Conservation (phyloP, 23 tunicate genomes). For the Ciona savignyi region DNA sequence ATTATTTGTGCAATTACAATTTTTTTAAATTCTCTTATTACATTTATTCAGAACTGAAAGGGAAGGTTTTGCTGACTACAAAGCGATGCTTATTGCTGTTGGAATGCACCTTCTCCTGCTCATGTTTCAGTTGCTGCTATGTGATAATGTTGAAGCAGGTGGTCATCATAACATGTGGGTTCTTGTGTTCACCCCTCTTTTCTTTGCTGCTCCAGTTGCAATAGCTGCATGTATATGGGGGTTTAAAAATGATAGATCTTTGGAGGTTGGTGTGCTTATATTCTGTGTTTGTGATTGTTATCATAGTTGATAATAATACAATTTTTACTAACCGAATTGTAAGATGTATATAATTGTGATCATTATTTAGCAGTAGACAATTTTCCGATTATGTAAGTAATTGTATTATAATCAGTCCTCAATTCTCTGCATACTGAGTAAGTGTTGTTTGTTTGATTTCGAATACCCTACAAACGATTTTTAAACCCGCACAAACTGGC, state of each 20-base stretch:
- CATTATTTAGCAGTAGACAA: no score
- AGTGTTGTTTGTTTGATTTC: no score
- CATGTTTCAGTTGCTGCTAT: constrained; percentile 75
- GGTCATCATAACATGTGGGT: constrained; percentile 52
- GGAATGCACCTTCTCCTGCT: constrained; percentile 77
- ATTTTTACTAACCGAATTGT: no score
- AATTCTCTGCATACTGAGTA: no score
- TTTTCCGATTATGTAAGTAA: no score
- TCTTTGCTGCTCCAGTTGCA: constrained; percentile 76
- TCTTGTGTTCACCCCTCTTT: constrained; percentile 74
- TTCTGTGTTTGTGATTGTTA: no score
- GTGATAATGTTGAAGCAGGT: constrained; percentile 54
- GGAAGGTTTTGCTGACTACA: constrained; percentile 76
- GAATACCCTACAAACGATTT: no score
- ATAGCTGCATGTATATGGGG: constrained; percentile 97
- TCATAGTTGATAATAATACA: no score
- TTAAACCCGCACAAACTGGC: no score
- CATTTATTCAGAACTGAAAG: constrained; percentile 28
- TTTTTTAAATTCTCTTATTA: neutral
- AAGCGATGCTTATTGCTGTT: constrained; percentile 87
- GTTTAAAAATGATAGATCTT: constrained; percentile 73
- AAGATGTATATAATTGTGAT: no score
- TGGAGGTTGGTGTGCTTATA: no score
- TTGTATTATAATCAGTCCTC: no score
- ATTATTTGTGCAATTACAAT: neutral